Base-by-base conservation (phyloP, 2,797 vertebrate genomes). In the Botia kubotai region DNA sequence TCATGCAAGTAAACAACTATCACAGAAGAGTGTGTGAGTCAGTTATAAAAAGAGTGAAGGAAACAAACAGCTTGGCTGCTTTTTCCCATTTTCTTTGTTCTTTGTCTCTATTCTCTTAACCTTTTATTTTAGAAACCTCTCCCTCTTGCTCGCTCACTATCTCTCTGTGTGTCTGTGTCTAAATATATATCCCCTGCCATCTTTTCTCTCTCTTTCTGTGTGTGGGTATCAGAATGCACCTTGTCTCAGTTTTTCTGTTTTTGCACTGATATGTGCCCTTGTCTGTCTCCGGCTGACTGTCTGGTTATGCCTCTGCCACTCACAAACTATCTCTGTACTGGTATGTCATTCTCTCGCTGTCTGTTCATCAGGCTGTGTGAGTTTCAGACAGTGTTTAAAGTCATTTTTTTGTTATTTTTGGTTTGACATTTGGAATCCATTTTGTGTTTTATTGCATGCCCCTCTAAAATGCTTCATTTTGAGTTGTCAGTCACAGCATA, bases 1-100 rank as follows among this genome's bases (percentile, higher is more conserved):
- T 79, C 74, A 76, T 77, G 81, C 52, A 82, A 80, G 80, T 84
- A 81, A 79, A 85, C 68, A 83, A 69, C 70, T 55, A 57, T 33
- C 16, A 33, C 16, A 73, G 26, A 16, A 48, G 76, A 55, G 69
- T 43, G 71, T 66, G 55, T 19, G 21, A 75, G 58, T 75, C 48
- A 17, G 21, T 29, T 26, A 26, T 33, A 13, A 57, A 23, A 65
- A 66, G 63, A 71, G 10, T 57, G 6, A 52, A 67, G 60, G 21
- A 16, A n/a, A 43, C 2, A 62, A 62, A 62, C 58, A 33, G 39
- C 43, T 26, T 13, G 29, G 3, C 6, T 29, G 52, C 6, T n/a
- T 39, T 23, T 72, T 63, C 67, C 52, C 10, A 23, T 71, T n/a
- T 33, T 36, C 66, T 17, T 67, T 53, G 14, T 53, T 57, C 4